Evolutionary conservation across 1,140 invertebrate genomes (phyloP), one percentile per base, ranked within the genome.

Genomic region (Hyposmocoma kahamanoa): DNA sequence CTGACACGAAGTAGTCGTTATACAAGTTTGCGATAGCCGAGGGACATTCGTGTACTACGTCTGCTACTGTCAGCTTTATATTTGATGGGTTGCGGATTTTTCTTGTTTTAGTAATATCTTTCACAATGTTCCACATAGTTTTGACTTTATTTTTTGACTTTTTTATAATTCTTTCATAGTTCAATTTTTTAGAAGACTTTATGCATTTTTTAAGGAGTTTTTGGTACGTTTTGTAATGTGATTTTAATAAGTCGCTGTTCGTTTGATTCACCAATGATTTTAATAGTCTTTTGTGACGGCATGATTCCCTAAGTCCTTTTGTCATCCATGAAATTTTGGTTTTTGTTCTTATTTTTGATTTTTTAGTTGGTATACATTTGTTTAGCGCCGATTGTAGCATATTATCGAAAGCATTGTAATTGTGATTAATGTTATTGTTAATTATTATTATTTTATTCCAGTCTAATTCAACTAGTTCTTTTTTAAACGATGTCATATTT

Each of bases 61-160:
- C 32, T 17, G 32, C 13, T 36, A 18, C 18, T 36, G 15, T 36
- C 10, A 36, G n/a, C 8, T 13, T 17, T n/a, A 36, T 36, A 13
- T 36, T 13, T 36, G 15, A 17, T 13, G 15, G 9, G 1, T 13
- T 18, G 13, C n/a, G 9, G 32, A 1, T n/a, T 6, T 36, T 36
- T 36, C n/a, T 13, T n/a, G 15, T 36, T 18, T 36, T 36, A 17
- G 15, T 36, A 17, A 36, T 36, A 36, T 36, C 18, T n/a, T n/a
- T n/a, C n/a, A n/a, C n/a, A n/a, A n/a, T n/a, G n/a, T n/a, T n/a
- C n/a, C n/a, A n/a, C n/a, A n/a, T n/a, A n/a, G n/a, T n/a, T n/a
- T n/a, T n/a, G n/a, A n/a, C 6, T 36, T 36, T 36, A 36, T 36
- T 36, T 36, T 36, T 36, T 10, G 32, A 36, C n/a, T 11, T 36